Evolutionary conservation across 2,797 vertebrate species (phyloP), one percentile per base, ranked within the genome.

Genomic region (Danio choprae): DNA sequence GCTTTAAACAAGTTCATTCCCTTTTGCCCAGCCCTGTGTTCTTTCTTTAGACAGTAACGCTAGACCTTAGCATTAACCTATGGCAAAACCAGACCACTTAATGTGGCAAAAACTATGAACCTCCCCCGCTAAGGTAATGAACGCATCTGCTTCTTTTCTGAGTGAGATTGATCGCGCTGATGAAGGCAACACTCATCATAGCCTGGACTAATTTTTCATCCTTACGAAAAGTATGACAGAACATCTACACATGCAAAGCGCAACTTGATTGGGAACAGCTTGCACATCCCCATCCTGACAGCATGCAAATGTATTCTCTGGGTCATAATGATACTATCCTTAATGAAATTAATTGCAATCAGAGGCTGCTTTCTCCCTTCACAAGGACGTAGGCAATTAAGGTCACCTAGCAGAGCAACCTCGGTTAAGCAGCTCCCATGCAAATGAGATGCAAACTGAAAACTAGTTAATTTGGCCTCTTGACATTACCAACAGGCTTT

Each of bases 401-500:
- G 93, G 93, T 93, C 91, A 92, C 86, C 87, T 86, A 71, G 88
- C 89, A 90, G 90, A 92, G 89, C 91, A 91, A 91, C 91, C 90
- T 89, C 88, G 85, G 89, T 91, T 90, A 93, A 92, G 88, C 90
- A 88, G 90, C 87, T 89, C 80, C 50, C 50, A 94, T 94, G 92
- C 89, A 94, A 94, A 95, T 94, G 86, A 93, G 89, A 93, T 91
- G 92, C 89, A 92, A 93, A 93, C 84, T 71, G 91, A 94, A 93
- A 92, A 92, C 90, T 91, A 90, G 91, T 95, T 93, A 91, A 93
- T 93, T 92, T 93, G 91, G 91, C 91, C 90, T 93, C 89, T 90
- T 93, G 94, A 94, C 93, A 93, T 88, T 87, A 90, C 90, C 91
- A 93, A 94, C 89, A 92, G 90, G 91, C 90, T 84, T 84, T 6